A percentile compares a stretch with the other conserved stretches of the same genome.
Conservation (phyloP, 2,797 vertebrate genomes). For the Tiaroga cobitis region DNA sequence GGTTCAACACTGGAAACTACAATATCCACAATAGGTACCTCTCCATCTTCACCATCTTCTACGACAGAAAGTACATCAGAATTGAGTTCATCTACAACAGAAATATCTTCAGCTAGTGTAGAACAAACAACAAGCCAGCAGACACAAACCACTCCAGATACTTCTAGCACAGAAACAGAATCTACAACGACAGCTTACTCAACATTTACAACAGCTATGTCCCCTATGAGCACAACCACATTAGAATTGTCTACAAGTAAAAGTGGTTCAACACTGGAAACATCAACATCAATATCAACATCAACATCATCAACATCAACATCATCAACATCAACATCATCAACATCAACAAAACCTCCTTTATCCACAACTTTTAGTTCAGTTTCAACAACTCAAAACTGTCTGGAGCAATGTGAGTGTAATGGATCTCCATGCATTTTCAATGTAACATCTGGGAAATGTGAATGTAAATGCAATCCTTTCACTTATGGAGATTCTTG, state of each 20-base stretch:
- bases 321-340: too few species aligned
- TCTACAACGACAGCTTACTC: background rate
- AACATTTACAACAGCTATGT: background rate
- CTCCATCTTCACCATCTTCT: background rate
- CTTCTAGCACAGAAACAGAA: background rate
- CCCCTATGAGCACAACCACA: background rate
- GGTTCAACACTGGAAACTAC: background rate
- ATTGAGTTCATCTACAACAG: background rate
- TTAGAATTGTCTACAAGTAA: background rate
- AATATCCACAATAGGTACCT: background rate
- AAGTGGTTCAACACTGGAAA: background rate
- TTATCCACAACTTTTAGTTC: background rate
- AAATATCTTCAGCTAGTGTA: background rate
- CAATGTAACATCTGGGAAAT: slow-evolving; percentile 48
- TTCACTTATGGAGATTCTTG: slow-evolving; percentile 61
- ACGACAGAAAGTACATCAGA: background rate
- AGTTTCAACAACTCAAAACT: slow-evolving; percentile 49
- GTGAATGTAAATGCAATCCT: slow-evolving; percentile 59
- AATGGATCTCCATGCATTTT: slow-evolving; percentile 50
- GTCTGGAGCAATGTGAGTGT: slow-evolving; percentile 62
- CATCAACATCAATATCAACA: too few species aligned
- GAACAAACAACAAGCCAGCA: background rate
- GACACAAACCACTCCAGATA: background rate
- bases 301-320: background rate
- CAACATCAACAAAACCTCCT: background rate